Conservation (phyloP, 2,113 vertebrate species). For the Camelus bactrianus region DNA sequence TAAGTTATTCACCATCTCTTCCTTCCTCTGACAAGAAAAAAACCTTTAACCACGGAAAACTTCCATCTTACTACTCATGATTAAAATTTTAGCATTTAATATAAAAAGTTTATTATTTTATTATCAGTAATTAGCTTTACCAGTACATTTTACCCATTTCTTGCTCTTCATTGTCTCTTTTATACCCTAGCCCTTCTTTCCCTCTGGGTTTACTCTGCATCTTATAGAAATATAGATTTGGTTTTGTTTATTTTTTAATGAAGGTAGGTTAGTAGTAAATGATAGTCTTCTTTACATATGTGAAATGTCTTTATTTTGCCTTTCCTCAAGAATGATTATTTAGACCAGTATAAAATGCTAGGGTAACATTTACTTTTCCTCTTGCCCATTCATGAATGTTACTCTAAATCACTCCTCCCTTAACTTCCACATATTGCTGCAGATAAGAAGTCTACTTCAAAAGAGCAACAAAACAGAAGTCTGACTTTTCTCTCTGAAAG, state of each 20-base stretch:
- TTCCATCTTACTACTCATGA: neutral
- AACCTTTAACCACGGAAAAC: neutral
- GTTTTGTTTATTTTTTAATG: neutral
- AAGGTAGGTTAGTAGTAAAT: neutral
- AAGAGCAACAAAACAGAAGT: neutral
- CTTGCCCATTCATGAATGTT: neutral
- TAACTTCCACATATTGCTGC: neutral
- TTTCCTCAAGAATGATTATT: neutral
- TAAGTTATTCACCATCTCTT: constrained; percentile 1
- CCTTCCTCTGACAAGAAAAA: neutral
- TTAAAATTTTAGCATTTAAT: neutral
- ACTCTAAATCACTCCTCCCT: neutral
- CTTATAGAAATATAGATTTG: neutral
- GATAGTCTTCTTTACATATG: neutral
- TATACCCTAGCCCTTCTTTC: neutral
- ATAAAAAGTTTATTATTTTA: neutral
- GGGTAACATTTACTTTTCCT: neutral
- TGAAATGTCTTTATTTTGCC: constrained; percentile 26
- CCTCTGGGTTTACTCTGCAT: neutral
- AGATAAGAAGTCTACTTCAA: constrained; percentile 6
- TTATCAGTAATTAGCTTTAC: constrained; percentile 14
- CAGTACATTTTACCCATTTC: neutral
- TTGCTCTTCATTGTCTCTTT: neutral
- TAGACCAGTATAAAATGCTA: neutral
- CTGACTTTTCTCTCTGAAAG: neutral